Evolutionary conservation across 1,140 invertebrate species (phyloP).

Genomic region (Lineus longissimus): DNA sequence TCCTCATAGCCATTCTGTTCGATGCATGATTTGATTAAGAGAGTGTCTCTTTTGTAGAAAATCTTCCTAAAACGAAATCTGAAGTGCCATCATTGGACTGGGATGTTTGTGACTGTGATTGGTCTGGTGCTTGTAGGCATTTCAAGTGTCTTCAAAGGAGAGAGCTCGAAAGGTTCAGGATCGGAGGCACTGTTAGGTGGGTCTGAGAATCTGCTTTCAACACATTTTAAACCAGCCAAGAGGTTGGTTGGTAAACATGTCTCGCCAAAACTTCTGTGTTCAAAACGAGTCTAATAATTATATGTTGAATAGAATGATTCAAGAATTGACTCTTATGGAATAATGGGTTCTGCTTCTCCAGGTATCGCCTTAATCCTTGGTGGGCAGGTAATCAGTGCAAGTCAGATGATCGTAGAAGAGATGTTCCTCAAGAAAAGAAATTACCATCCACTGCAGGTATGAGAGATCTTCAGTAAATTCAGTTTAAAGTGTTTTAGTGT

Average conservation of each 20-base stretch:
- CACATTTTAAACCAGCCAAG: too few species aligned
- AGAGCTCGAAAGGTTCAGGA: slow-evolving; percentile 15
- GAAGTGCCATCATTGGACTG: slow-evolving; percentile 37
- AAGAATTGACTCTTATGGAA: too few species aligned
- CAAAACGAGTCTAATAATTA: too few species aligned
- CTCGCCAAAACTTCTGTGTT: too few species aligned
- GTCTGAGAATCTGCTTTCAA: too few species aligned
- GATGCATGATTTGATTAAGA: too few species aligned
- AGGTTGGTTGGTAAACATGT: too few species aligned
- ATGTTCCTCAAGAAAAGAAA: slow-evolving; percentile 43
- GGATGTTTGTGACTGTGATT: slow-evolving; percentile 39
- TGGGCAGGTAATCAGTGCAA: slow-evolving; percentile 44
- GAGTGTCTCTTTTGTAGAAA: slow-evolving; percentile 34
- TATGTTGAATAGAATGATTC: too few species aligned
- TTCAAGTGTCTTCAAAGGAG: slow-evolving; percentile 42
- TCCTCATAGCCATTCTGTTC: too few species aligned
- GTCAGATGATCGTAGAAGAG: slow-evolving; percentile 49
- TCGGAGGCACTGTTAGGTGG: slow-evolving; percentile 39
- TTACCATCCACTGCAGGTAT: slow-evolving; percentile 44
- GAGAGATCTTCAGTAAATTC: too few species aligned
- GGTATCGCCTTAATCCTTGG: slow-evolving; percentile 43
- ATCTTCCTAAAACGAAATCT: slow-evolving; percentile 45
- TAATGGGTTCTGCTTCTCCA: too few species aligned
- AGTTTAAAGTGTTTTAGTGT: not conserved
- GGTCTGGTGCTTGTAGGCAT: slow-evolving; percentile 47